These are phyloP conservation scores for Gila robusta DNA, from an alignment of 2,797 vertebrate species.

Conservation along the genomic window DNA sequence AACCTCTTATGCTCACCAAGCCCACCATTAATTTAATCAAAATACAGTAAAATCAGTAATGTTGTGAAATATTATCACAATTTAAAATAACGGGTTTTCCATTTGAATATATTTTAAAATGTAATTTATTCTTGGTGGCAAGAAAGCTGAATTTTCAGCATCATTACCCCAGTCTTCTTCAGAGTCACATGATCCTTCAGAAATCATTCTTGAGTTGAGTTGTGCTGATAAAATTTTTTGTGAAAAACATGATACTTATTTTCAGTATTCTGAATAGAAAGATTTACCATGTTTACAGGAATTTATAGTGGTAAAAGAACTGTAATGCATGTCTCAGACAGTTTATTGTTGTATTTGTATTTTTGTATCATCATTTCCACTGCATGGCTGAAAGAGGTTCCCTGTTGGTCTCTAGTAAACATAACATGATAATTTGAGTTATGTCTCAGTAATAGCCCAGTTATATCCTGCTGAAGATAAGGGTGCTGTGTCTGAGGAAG, in stretches of 20 bases:
- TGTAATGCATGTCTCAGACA: background rate
- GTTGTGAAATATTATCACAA: background rate
- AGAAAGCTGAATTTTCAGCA: background rate
- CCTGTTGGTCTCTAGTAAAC: background rate
- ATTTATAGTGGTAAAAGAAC: background rate
- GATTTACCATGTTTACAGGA: background rate
- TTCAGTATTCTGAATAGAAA: background rate
- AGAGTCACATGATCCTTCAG: background rate
- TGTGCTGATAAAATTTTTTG: no score
- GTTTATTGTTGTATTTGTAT: background rate
- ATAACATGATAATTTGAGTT: slow-evolving; percentile 27
- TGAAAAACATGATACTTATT: background rate
- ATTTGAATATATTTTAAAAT: background rate
- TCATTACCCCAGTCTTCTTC: background rate
- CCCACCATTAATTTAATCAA: background rate
- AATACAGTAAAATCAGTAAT: background rate
- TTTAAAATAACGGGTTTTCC: background rate
- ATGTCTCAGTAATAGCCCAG: slow-evolving; percentile 33
- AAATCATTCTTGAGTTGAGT: background rate
- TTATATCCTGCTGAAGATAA: slow-evolving; percentile 27
- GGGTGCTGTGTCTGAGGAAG: slow-evolving; percentile 6
- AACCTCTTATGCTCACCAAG: background rate
- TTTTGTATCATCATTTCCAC: background rate
- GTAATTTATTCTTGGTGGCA: background rate
- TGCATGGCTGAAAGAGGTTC: background rate